Conservation (phyloP, 2,113 vertebrate genomes). For the Steatornis caripensis region DNA sequence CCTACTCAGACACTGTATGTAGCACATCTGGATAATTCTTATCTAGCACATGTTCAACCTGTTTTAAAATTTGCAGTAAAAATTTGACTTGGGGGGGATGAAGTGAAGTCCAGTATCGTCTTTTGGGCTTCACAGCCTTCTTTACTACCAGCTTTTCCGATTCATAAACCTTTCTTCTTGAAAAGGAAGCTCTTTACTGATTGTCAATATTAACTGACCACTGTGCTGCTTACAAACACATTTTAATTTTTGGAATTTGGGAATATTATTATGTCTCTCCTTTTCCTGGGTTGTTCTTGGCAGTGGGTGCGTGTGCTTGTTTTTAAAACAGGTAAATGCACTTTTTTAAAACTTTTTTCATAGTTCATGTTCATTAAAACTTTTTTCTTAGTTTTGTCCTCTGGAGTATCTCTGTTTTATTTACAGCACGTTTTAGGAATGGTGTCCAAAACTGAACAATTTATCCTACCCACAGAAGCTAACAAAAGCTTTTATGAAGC, state of each 20-base stretch:
- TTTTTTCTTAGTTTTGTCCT: not conserved
- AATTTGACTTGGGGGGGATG: not conserved
- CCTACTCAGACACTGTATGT: not conserved
- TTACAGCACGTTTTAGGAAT: not conserved
- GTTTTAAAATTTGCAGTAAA: not conserved
- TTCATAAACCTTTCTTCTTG: not conserved
- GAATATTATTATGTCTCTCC: not conserved
- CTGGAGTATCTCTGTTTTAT: not conserved
- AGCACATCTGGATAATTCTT: not conserved
- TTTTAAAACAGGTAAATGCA: not conserved
- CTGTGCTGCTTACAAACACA: rapidly evolving
- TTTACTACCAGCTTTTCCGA: not conserved
- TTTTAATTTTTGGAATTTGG: not conserved
- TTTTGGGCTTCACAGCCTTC: not conserved
- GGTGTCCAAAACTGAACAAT: not conserved
- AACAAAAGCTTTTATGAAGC: not conserved
- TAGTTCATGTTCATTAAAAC: not conserved
- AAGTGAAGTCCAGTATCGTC: not conserved
- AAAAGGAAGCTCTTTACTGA: not conserved
- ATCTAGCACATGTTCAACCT: not conserved
- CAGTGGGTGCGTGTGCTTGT: not conserved
- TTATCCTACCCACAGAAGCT: not conserved
- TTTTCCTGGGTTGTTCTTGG: not conserved
- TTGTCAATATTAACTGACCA: not conserved
- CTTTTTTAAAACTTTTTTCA: not conserved